phyloP scores from a whole-genome alignment of 2,888 invertebrate genomes.

The Trissolcus brochymenae region DNA sequence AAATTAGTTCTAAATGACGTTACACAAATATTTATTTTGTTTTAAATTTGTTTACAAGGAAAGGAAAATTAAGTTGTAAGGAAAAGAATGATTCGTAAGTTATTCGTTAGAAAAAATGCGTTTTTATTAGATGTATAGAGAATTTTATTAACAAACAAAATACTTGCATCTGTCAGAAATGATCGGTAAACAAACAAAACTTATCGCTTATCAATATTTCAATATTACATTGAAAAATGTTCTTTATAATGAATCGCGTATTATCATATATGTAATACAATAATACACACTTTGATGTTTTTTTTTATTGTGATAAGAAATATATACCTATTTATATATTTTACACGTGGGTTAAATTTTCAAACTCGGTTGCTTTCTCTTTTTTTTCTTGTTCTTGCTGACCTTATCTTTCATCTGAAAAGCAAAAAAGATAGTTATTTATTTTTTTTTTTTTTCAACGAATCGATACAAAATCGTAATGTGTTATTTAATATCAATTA shows the following conservation, averaged over 20 bases:
- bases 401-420: conserved; percentile 20
- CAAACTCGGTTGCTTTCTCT: conserved; percentile 6
- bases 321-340: conserved; percentile 1
- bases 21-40: too few species aligned
- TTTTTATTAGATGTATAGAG: too few species aligned
- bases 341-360: conserved; percentile 10
- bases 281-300: not conserved
- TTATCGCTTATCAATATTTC: not conserved
- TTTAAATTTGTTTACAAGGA: too few species aligned
- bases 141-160: too few species aligned
- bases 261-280: conserved; percentile 2
- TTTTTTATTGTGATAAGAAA: not conserved
- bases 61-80: too few species aligned
- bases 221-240: not conserved
- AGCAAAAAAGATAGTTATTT: not conserved
- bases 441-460: not conserved
- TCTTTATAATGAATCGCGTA: not conserved
- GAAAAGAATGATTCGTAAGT: too few species aligned
- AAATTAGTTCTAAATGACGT: too few species aligned
- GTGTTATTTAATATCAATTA: too few species aligned
- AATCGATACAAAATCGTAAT: too few species aligned
- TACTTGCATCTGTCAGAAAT: too few species aligned
- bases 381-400: conserved; percentile 16
- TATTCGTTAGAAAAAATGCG: too few species aligned
- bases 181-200: not conserved